Evolutionary conservation across 1,140 invertebrate genomes (phyloP), one percentile per base, ranked within the genome.

Genomic region (Ostrea denselamellosa): DNA sequence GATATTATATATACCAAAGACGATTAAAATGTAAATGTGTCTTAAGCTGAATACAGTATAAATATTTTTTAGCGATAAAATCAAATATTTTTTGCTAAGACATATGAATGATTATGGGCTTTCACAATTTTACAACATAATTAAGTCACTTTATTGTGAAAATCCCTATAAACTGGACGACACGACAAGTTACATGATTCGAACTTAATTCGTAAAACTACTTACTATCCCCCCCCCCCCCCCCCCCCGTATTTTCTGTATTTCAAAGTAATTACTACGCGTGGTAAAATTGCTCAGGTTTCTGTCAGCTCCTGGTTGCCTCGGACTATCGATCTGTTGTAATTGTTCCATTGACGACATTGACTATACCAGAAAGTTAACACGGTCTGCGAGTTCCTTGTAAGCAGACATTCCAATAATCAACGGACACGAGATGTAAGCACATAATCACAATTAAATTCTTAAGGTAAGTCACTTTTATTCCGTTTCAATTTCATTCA

Each of bases 271-370:
- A 44, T 5, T 14, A 7, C 14, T 62, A 62, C 56, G n/a, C n/a
- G 17, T n/a, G 56, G 56, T 62, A 19, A 62, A 62, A 62, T 77
- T 77, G 22, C 25, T 14, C 68, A 77, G 68, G 68, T 77, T 77
- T 34, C 68, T 77, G 68, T 34, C 58, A n/a, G 58, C 58, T 34
- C 14, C 28, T 77, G 68, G 68, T 77, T 25, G 58, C 17, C 14
- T 62, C 58, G 9, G 68, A 77, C 8, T 77, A 77, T 77, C 28
- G 68, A 77, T 77, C 28, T 0, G 65, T 71, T 34, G 68, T 77
- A 77, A 77, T 77, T 77, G 68, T 77, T 77, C 68, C 68, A 28
- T 77, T 25, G 25, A 28, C 68, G 68, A 77, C 68, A 77, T 34
- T 25, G 68, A 77, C 22, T 34, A 28, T 28, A 77, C 68, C 68